A percentile compares a stretch with the other conserved stretches of the same genome.
These are phyloP conservation scores for Acleris emargana DNA, from an alignment of 2,888 invertebrate species.

Conservation along the genomic window DNA sequence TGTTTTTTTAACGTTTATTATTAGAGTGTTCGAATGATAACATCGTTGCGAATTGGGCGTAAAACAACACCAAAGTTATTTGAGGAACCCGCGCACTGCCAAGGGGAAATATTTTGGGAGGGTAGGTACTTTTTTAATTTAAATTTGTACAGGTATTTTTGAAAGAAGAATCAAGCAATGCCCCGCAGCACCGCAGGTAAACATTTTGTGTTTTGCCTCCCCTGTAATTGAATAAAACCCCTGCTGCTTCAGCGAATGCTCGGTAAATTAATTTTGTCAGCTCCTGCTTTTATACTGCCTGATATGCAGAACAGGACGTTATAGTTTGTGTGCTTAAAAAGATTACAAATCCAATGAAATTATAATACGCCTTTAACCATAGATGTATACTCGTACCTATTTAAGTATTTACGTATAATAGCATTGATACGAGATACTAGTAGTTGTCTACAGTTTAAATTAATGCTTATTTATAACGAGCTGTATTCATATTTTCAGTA, in stretches of 20 bases:
- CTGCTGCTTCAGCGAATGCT: slow-evolving; percentile 66
- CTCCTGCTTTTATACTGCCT: slow-evolving; percentile 55
- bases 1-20: neutral
- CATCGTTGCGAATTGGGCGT: neutral
- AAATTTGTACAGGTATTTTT: slow-evolving; percentile 58
- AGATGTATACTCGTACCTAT: too few species aligned
- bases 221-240: slow-evolving; percentile 76
- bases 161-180: slow-evolving; percentile 58
- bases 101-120: slow-evolving; percentile 7
- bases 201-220: slow-evolving; percentile 65
- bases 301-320: slow-evolving; percentile 50
- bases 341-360: neutral
- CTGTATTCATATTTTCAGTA: neutral
- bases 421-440: too few species aligned
- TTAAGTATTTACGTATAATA: too few species aligned
- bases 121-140: slow-evolving; percentile 43
- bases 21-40: neutral
- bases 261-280: slow-evolving; percentile 73
- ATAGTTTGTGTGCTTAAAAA: slow-evolving; percentile 14
- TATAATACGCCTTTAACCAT: too few species aligned
- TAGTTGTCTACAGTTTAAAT: neutral
- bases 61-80: slow-evolving; percentile 10
- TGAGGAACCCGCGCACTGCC: slow-evolving; percentile 9
- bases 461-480: neutral
- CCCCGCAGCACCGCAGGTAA: slow-evolving; percentile 70